Base-by-base conservation (phyloP, 2,797 vertebrate genomes). In the Echeneis naucrates region DNA sequence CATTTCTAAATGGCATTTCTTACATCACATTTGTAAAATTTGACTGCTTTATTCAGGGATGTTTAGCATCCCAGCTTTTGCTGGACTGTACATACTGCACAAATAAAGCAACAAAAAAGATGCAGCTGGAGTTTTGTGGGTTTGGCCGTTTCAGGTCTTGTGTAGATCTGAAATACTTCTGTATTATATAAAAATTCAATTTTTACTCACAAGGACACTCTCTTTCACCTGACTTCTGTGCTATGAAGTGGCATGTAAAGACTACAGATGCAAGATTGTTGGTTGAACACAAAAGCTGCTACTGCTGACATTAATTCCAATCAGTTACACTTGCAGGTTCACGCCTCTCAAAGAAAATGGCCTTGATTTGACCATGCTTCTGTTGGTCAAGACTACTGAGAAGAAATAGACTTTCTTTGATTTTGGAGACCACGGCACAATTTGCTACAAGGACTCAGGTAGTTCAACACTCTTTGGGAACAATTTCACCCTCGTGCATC, bases 251-350 rank as follows among this genome's bases (percentile, higher is more conserved):
- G 45, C 21, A 19, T 24, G 50, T 65, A 35, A 82, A 35, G 66
- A 54, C 54, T 53, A 16, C 32, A 47, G 57, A 75, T 67, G 30
- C 44, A 80, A 52, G 64, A 77, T 66, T 69, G 56, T 70, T 53
- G 23, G 24, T 26, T 45, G 51, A 79, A 57, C 42, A 53, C 45
- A 72, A 62, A 56, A 16, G 37, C n/a, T n/a, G 9, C 63, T 60
- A 63, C 50, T 44, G 30, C 62, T 32, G 54, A 77, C 52, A 77
- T 87, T 85, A 77, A 63, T 70, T 69, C 58, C 72, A 85, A 86
- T 86, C 84, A 83, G 80, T 83, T 64, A 66, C 63, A 78, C 63
- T 75, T 63, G 45, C 66, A 53, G 47, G 56, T 69, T 54, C 77
- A 70, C 60, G 67, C 11, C 24, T 67, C 65, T 75, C 68, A 78